Evolutionary conservation across 2,797 vertebrate species (phyloP).

Genomic region (Chanos chanos): DNA sequence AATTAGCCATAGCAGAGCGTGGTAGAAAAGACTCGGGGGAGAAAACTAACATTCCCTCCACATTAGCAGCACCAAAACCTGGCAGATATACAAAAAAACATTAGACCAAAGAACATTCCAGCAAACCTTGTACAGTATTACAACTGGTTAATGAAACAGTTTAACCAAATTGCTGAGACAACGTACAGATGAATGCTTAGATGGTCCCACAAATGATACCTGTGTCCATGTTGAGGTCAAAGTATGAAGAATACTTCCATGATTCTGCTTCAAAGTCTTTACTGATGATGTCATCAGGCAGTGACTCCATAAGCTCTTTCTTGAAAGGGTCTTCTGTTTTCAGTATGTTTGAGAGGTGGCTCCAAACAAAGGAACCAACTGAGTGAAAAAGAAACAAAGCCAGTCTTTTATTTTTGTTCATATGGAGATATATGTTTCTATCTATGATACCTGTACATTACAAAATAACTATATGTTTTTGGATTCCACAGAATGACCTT

Average conservation of each 20-base stretch:
- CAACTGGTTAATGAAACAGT: too few relatives aligned
- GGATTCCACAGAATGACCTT: too few relatives aligned
- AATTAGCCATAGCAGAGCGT: conserved; percentile 69
- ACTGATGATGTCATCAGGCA: conserved; percentile 81
- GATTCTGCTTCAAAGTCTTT: conserved; percentile 79
- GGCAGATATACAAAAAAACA: too few relatives aligned
- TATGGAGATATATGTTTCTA: neutral
- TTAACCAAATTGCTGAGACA: too few relatives aligned
- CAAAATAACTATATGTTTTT: too few relatives aligned
- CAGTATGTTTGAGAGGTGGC: conserved; percentile 79
- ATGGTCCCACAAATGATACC: conserved; percentile 67
- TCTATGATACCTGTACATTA: too few relatives aligned
- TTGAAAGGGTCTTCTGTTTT: conserved; percentile 83
- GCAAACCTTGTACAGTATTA: too few relatives aligned
- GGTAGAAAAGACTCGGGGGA: conserved; percentile 82
- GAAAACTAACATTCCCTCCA: conserved; percentile 80
- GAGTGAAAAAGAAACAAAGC: neutral
- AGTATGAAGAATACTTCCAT: conserved; percentile 84
- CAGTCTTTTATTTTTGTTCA: neutral
- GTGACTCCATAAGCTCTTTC: conserved; percentile 66
- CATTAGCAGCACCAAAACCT: conserved; percentile 74
- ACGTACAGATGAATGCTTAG: conserved; percentile 31
- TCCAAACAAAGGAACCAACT: conserved; percentile 92
- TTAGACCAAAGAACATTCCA: too few relatives aligned
- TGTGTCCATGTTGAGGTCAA: conserved; percentile 73